Base-by-base conservation (phyloP, 1,140 invertebrate genomes). In the Ips nitidus region DNA sequence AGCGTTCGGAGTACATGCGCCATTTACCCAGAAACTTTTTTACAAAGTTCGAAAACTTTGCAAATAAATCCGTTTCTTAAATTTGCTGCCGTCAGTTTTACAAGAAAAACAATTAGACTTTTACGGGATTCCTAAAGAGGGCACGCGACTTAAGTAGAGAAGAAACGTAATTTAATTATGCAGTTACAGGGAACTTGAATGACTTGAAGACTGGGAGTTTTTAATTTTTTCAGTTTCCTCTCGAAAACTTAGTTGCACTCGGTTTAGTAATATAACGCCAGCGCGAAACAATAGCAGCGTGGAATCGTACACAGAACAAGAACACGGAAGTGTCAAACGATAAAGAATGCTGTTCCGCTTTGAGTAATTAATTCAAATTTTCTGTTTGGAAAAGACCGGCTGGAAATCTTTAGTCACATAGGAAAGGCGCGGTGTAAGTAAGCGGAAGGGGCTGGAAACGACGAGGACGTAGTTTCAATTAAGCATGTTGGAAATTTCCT, bases 101-200 rank as follows among this genome's bases (percentile, higher is more conserved):
- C 66, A 68, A 68, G 66, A 68, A 68, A 68, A 68, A 68, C 66
- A 68, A 68, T 68, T 68, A 68, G 66, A 68, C 66, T 68, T 68
- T 68, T 68, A 52, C 8, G 41, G 41, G 52, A 43, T 40, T 65
- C 47, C 43, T 52, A 41, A 41, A 37, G 56, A 47, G 45, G 43
- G 56, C 52, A 41, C 62, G 62, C 45, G 45, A 50, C 45, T 50
- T 50, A 8, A 50, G 6, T 50, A 22, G 6, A 8, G 52, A 52
- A 4, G 41, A 37, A 52, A 40, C 40, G 43, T 62, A 62, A 62
- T 62, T 62, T 62, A 43, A 62, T 62, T 62, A 52, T 62, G 60
- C 22, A 50, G 45, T 43, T 62, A 62, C 43, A 39, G 50, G 37
- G 47, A 61, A 55, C 8, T 55, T 50, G 22, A 22, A 22, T 22